phyloP scores from a whole-genome alignment of 1,140 invertebrate species.

The Drosophila seguyi region DNA sequence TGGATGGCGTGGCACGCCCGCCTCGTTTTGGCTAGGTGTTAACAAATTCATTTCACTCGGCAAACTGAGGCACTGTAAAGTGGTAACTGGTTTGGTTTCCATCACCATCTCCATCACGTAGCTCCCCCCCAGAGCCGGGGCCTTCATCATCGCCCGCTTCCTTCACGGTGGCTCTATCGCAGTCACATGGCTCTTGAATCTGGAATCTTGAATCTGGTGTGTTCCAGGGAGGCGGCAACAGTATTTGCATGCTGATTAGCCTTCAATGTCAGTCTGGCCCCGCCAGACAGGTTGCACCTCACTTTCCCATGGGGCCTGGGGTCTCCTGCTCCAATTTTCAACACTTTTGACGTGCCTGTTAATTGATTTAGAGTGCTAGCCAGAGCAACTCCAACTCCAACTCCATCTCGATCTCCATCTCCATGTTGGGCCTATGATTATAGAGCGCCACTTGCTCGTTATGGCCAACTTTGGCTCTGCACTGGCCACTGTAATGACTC shows the following conservation, averaged over 20 bases:
- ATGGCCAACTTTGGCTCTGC: slow-evolving; percentile 70
- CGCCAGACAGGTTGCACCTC: slow-evolving; percentile 68
- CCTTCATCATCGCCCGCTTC: slow-evolving; percentile 8
- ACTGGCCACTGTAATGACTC: slow-evolving; percentile 77
- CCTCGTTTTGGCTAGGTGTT: slow-evolving; percentile 67
- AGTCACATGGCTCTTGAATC: slow-evolving; percentile 74
- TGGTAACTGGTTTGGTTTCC: slow-evolving; percentile 73
- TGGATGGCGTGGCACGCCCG: slow-evolving; percentile 57
- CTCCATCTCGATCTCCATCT: slow-evolving; percentile 19
- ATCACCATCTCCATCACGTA: slow-evolving; percentile 33
- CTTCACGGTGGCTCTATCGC: slow-evolving; percentile 64
- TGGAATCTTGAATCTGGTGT: slow-evolving; percentile 51
- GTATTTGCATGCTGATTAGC: slow-evolving; percentile 84
- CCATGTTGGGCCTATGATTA: slow-evolving; percentile 67
- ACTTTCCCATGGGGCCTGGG: slow-evolving; percentile 24
- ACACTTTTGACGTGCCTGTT: slow-evolving; percentile 82
- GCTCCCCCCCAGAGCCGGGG: slow-evolving; percentile 9
- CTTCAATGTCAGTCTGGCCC: slow-evolving; percentile 56
- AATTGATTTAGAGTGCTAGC: slow-evolving; percentile 81
- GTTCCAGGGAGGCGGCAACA: slow-evolving; percentile 74
- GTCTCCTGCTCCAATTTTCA: slow-evolving; percentile 75
- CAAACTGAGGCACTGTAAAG: slow-evolving; percentile 55
- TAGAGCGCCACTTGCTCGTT: slow-evolving; percentile 79
- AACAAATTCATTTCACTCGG: slow-evolving; percentile 83
- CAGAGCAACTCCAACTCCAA: slow-evolving; percentile 17